Conservation (phyloP, 1,140 invertebrate genomes). For the Eufriesea mexicana region DNA sequence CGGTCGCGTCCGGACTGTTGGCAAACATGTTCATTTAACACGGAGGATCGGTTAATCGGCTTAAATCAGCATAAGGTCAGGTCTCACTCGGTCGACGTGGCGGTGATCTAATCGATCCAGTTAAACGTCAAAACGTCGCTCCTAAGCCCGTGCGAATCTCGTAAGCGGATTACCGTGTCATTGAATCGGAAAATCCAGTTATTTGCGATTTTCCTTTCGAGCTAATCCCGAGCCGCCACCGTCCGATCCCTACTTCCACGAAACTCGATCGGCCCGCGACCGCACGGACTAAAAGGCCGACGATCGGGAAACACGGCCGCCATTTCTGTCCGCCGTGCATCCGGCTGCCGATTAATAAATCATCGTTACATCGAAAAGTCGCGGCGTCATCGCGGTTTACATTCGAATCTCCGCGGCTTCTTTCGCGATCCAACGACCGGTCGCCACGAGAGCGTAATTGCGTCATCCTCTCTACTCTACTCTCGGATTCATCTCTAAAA, state of each 20-base stretch:
- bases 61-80: constrained; percentile 3
- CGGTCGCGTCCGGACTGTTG: not conserved
- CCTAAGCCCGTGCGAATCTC: not conserved
- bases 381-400: constrained; percentile 4
- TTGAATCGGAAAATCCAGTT: constrained; percentile 37
- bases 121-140: constrained; percentile 9
- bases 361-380: constrained; percentile 5
- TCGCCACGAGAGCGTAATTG: constrained; percentile 12
- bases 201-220: constrained; percentile 12
- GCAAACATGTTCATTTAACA: not conserved
- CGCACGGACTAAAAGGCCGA: too few species aligned
- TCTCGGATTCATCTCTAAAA: constrained; percentile 32
- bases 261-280: not conserved
- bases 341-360: constrained; percentile 32
- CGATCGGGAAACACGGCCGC: too few species aligned
- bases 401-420: not conserved
- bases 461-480: constrained; percentile 6
- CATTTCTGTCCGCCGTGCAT: not conserved
- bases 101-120: not conserved
- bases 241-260: not conserved
- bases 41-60: not conserved
- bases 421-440: not conserved
- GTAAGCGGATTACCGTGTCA: constrained; percentile 15
- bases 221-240: not conserved
- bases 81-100: not conserved